Evolutionary conservation across 2,797 vertebrate genomes (phyloP), one percentile per base, ranked within the genome.

Genomic region (Heterohyrax brucei): DNA sequence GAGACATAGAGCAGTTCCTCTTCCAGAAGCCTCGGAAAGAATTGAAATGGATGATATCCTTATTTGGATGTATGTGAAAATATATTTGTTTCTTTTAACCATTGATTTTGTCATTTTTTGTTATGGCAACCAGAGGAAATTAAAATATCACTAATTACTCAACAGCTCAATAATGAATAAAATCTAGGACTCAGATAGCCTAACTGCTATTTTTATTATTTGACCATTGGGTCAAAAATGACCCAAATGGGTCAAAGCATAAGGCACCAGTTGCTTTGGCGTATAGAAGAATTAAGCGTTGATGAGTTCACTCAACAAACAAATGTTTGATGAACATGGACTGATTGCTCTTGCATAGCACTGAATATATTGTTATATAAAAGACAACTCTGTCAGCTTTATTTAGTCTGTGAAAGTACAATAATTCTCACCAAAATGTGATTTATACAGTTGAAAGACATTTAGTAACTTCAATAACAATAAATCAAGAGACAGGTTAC

Each of bases 201-300:
- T 66, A 46, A 80, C 26, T 28, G 10, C 0, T 48, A 0, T 70
- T 83, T 68, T 39, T 76, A 10, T 66, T 72, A 70, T 77, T 73
- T 93, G 14, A 62, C n/a, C 8, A n/a, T 3, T 26, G 3, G 33
- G 64, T 62, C 56, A 87, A 93, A 64, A 64, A 92, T 39, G 39
- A 39, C 39, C 39, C 39, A 39, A 39, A 39, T 39, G 39, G 39
- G 39, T 3, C 39, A 39, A 56, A 56, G 12, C 53, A 56, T 56
- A 56, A 56, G 53, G 14, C 61, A 9, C 0, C 26, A 78, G 44
- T 24, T 21, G 9, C 2, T 30, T 82, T 85, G 72, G 12, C 10
- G 22, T 59, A 87, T 9, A 33, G 16, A 96, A 79, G 9, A 85
- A 95, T 30, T 90, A 73, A 83, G 4, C 39, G 26, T 88, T 88